Evolutionary conservation across 1,140 invertebrate genomes (phyloP).

Genomic region (Drosophila miranda): DNA sequence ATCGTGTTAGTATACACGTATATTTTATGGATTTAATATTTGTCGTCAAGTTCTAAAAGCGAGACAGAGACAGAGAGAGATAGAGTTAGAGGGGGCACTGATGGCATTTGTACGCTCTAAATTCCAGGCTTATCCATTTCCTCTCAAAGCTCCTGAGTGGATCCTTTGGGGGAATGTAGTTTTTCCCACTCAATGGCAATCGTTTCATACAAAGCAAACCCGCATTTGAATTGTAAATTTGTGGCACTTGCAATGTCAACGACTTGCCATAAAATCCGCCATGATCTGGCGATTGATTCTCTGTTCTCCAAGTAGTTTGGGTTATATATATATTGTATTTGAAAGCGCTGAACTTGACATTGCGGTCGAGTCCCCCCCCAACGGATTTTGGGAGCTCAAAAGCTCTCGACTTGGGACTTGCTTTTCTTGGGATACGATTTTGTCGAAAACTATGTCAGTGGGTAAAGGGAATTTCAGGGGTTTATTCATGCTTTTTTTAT

Average conservation of each 20-base stretch:
- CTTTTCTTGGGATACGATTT: no score
- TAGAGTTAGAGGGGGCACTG: no score
- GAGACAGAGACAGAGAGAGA: not conserved
- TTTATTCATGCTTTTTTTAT: no score
- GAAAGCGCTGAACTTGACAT: conserved; percentile 51
- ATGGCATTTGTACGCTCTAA: no score
- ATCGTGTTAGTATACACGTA: no score
- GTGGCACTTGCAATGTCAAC: no score
- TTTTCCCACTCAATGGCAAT: no score
- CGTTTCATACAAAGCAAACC: conserved; percentile 4
- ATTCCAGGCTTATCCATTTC: no score
- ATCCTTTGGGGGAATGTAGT: no score
- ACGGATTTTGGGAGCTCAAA: not conserved
- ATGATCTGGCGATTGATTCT: conserved; percentile 17
- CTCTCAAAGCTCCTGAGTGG: no score
- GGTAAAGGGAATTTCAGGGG: conserved; percentile 19
- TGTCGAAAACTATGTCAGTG: conserved; percentile 36
- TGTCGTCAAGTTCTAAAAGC: conserved; percentile 30
- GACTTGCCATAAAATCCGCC: not conserved
- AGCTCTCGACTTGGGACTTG: no score
- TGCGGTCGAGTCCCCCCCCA: conserved; percentile 1
- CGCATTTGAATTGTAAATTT: conserved; percentile 24
- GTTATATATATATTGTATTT: not conserved
- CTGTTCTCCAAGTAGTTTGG: not conserved
- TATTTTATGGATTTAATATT: conserved; percentile 28